Evolutionary conservation across 1,140 invertebrate genomes (phyloP).

Genomic region (Drosophila littoralis): DNA sequence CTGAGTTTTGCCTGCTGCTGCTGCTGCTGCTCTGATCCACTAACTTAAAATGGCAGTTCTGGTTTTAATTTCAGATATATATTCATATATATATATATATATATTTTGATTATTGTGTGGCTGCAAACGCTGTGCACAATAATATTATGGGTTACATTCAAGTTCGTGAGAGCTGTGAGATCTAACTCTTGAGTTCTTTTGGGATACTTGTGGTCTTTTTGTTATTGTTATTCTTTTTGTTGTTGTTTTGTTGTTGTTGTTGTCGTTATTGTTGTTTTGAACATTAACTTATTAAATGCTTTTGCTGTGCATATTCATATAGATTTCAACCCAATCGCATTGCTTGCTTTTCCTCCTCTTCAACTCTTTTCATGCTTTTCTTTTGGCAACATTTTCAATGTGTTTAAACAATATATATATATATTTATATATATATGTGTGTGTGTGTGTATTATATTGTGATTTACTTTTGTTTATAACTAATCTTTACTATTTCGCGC

Average conservation of each 20-base stretch:
- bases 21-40: constrained; percentile 51
- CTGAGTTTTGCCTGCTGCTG: constrained; percentile 1
- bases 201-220: constrained; percentile 10
- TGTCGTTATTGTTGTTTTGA: constrained; percentile 22
- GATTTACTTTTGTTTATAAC: constrained; percentile 40
- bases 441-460: constrained; percentile 15
- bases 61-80: constrained; percentile 33
- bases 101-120: constrained; percentile 31
- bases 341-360: constrained; percentile 6
- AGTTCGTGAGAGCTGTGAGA: constrained; percentile 2
- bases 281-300: constrained; percentile 51
- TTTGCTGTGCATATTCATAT: constrained; percentile 39
- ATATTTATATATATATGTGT: constrained; percentile 17
- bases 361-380: constrained; percentile 18
- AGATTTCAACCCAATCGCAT: constrained; percentile 20
- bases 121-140: constrained; percentile 9
- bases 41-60: constrained; percentile 81
- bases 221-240: constrained; percentile 15
- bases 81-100: constrained; percentile 38
- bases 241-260: constrained; percentile 11
- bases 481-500: constrained; percentile 45
- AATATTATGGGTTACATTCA: constrained; percentile 35
- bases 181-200: constrained; percentile 1
- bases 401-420: constrained; percentile 49
- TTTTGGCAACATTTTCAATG: constrained; percentile 77